A percentile compares a stretch with the other conserved stretches of the same genome.
Evolutionary conservation across 2,113 vertebrate species (phyloP).

Genomic region (Poecile atricapillus): DNA sequence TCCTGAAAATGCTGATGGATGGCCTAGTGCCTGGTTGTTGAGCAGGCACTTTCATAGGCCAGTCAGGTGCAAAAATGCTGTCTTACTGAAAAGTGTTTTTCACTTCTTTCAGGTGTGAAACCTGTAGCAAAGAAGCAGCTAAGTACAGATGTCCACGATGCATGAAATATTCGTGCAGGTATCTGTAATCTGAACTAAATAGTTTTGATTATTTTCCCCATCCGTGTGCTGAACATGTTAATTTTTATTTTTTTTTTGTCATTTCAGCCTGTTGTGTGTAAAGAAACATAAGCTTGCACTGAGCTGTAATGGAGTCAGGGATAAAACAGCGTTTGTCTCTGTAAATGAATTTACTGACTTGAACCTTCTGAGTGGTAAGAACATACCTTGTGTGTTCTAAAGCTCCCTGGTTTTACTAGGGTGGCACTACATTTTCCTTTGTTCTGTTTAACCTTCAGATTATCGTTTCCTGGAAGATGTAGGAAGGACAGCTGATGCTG

Average conservation of each 20-base stretch:
- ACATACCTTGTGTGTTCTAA: not conserved
- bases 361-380: slow-evolving; percentile 88
- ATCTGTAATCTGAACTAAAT: not conserved
- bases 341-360: slow-evolving; percentile 87
- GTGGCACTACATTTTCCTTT: not conserved
- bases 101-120: slow-evolving; percentile 81
- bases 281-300: slow-evolving; percentile 86
- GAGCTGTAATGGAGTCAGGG: slow-evolving; percentile 85
- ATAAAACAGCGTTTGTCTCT: slow-evolving; percentile 86
- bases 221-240: not conserved
- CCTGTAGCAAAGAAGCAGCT: slow-evolving; percentile 82
- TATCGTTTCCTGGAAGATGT: slow-evolving; percentile 95
- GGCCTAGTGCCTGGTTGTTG: not conserved
- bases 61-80: not conserved
- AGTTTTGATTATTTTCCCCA: not conserved
- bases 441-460: slow-evolving; percentile 73
- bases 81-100: not conserved
- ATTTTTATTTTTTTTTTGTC: not conserved
- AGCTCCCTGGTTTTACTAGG: not conserved
- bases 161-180: slow-evolving; percentile 90
- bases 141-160: slow-evolving; percentile 92
- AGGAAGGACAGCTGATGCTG: slow-evolving; percentile 83
- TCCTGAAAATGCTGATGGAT: not conserved
- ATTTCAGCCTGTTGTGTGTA: slow-evolving; percentile 85
- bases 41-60: not conserved